Base-by-base conservation (phyloP, 2,888 invertebrate genomes). In the Orgyia antiqua region DNA sequence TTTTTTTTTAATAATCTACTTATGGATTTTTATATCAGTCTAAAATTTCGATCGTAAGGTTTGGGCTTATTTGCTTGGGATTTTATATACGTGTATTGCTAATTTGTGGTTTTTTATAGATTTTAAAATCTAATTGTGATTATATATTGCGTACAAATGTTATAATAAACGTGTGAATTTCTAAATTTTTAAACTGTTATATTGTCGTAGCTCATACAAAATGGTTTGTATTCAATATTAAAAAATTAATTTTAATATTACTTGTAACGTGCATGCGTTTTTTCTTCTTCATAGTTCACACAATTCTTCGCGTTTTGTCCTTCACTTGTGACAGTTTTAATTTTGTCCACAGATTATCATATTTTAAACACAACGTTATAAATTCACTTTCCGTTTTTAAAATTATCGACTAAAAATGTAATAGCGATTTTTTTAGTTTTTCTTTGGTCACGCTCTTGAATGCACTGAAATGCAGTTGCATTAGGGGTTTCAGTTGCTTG, bases 391-490 rank as follows among this genome's bases (percentile, higher is more conserved):
- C 44, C 45, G 26, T 17, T 27, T 41, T 33, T 24, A 13, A 8
- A 31, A 32, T 31, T 12, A 10, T 24, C 18, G 15, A 31, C 18
- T 27, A 2, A 33, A 33, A 20, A 42, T 24, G 9, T 15, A 18
- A 18, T 11, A 21, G 60, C 58, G 50, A 51, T 62, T 65, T 68
- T 54, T 57, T 24, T 42, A 52, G 58, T 53, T 65, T 68, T 58
- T 64, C 57, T 45, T 60, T 61, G 53, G 56, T 62, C 62, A 67
- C 73, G 80, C 63, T 67, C 65, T 58, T 53, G 65, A 58, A 68
- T 86, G 84, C 84, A 84, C 83, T 86, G 80, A 61, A 79, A 61
- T 86, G 84, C 86, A 86, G 74, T 79, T 82, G 84, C 83, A 83
- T 60, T 56, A 36, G 41, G 39, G 46, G 51, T 37, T 51, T 51